Conservation (phyloP, 2,113 vertebrate species). For the Argyrosomus japonicus region DNA sequence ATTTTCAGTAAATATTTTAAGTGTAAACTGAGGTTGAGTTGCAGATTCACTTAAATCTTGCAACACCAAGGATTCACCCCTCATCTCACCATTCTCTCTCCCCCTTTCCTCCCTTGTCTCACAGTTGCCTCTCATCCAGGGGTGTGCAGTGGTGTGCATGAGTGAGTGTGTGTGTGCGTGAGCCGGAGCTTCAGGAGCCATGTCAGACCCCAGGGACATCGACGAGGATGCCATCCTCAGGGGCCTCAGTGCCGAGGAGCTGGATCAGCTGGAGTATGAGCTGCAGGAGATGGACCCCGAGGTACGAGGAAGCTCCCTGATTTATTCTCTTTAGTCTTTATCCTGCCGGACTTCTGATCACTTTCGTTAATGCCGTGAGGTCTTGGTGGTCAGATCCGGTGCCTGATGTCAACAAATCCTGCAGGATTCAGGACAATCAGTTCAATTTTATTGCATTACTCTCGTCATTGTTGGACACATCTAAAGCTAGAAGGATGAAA, state of each 20-base stretch:
- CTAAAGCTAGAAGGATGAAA: not conserved
- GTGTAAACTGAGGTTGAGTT: not conserved
- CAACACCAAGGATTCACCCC: not conserved
- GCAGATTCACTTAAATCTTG: too few relatives aligned
- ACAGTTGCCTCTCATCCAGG: constrained; percentile 56
- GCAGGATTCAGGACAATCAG: not conserved
- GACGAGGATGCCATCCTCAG: constrained; percentile 95
- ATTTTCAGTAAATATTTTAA: not conserved
- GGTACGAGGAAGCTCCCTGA: constrained; percentile 74
- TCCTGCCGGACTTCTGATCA: not conserved
- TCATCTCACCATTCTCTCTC: not conserved
- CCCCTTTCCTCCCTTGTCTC: not conserved
- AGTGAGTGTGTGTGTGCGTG: constrained; percentile 68
- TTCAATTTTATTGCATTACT: not conserved
- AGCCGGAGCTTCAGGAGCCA: constrained; percentile 71
- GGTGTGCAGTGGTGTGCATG: constrained; percentile 71
- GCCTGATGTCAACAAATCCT: not conserved
- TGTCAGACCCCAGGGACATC: constrained; percentile 94
- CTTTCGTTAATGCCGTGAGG: not conserved
- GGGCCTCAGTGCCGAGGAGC: constrained; percentile 90
- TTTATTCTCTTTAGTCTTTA: not conserved
- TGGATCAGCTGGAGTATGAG: constrained; percentile 91
- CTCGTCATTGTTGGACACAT: not conserved
- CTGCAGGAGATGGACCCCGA: constrained; percentile 97
- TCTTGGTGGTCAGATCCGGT: not conserved